Evolutionary conservation across 2,113 vertebrate genomes (phyloP).

Genomic region (Rhinopomastus cyanomelas): DNA sequence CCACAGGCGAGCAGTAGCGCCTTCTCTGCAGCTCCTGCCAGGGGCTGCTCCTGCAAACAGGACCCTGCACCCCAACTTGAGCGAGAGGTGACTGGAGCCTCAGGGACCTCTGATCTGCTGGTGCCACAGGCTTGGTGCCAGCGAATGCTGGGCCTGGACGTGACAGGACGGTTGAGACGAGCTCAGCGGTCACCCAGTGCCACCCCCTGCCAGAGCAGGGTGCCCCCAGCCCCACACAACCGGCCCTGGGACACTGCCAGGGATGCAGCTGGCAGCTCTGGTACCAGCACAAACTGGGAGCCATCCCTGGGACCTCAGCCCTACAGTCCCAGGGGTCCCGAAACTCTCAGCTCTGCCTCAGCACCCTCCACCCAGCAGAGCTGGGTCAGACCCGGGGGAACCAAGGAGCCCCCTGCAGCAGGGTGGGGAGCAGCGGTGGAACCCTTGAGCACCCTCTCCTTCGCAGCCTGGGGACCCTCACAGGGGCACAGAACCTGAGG

Average conservation of each 20-base stretch:
- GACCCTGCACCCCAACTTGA: too few species aligned
- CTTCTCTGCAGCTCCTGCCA: too few species aligned
- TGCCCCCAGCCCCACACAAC: too few species aligned
- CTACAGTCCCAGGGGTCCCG: rapidly evolving
- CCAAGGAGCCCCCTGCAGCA: background rate
- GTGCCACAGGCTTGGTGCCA: rapidly evolving
- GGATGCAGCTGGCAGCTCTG: rapidly evolving
- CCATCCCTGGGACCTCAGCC: rapidly evolving
- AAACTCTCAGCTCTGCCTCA: background rate
- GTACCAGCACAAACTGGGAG: rapidly evolving
- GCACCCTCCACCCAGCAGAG: background rate
- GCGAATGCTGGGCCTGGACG: background rate
- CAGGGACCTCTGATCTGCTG: rapidly evolving
- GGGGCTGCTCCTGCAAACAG: background rate
- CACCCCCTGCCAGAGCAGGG: too few species aligned
- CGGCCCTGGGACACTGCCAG: too few species aligned
- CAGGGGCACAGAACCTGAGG: rapidly evolving
- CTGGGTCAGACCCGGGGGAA: background rate
- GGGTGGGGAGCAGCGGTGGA: rapidly evolving
- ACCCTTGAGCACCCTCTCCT: background rate
- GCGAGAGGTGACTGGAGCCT: rapidly evolving
- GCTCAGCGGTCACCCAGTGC: too few species aligned
- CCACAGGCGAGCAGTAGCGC: too few species aligned
- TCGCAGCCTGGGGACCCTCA: rapidly evolving
- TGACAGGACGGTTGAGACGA: too few species aligned